Conservation (phyloP, 2,797 vertebrate species). For the Menidia menidia region DNA sequence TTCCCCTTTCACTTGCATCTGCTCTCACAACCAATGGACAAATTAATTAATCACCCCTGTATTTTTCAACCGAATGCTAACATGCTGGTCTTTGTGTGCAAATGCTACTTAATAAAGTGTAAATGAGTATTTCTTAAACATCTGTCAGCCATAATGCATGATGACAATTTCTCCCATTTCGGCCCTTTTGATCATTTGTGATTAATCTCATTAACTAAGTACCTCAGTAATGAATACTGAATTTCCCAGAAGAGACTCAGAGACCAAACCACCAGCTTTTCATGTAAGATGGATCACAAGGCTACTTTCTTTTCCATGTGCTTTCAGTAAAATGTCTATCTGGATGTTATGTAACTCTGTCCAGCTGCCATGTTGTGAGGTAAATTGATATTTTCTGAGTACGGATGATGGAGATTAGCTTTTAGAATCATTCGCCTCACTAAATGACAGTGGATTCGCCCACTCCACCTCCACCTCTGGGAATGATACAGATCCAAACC, state of each 20-base stretch:
- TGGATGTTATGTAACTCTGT: conserved; percentile 38
- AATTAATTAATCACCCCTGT: too few relatives aligned
- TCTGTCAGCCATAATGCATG: background rate
- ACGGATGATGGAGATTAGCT: conserved; percentile 68
- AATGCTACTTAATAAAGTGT: too few relatives aligned
- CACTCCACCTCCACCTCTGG: conserved; percentile 70
- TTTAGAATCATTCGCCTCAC: conserved; percentile 43
- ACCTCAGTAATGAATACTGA: conserved; percentile 17
- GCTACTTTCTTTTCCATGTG: background rate
- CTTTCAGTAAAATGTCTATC: conserved; percentile 37
- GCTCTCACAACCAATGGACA: too few relatives aligned
- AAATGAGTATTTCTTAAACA: too few relatives aligned
- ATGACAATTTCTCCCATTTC: background rate
- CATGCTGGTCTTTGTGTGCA: too few relatives aligned
- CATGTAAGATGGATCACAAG: conserved; percentile 26
- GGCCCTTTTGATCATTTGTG: conserved; percentile 4
- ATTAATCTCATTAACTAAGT: conserved; percentile 22
- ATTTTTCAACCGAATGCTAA: too few relatives aligned
- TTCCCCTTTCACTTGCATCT: too few relatives aligned
- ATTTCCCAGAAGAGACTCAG: conserved; percentile 3
- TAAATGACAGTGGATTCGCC: conserved; percentile 62
- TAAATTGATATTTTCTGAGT: conserved; percentile 37
- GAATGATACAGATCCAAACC: conserved; percentile 37
- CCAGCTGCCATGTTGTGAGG: conserved; percentile 16
- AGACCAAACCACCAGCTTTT: conserved; percentile 25